Evolutionary conservation across 2,113 vertebrate genomes (phyloP).

Genomic region (Naja naja): DNA sequence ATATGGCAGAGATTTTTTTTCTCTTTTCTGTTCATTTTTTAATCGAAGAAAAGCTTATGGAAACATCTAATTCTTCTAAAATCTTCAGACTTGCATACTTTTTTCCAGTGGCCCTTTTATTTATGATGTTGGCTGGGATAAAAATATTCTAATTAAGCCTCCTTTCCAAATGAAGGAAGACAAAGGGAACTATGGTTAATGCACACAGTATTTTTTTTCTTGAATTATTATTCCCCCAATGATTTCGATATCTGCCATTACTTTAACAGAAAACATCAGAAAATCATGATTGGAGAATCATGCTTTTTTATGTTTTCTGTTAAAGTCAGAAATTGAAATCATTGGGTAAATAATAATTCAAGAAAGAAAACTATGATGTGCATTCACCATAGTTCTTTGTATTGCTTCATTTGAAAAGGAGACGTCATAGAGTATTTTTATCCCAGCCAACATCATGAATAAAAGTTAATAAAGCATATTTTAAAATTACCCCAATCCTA

Average conservation of each 20-base stretch:
- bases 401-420: no score
- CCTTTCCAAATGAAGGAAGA: constrained; percentile 23
- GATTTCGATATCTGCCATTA: constrained; percentile 23
- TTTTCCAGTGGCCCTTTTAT: constrained; percentile 41
- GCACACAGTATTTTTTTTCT: constrained; percentile 13
- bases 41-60: constrained; percentile 29
- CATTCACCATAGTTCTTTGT: not conserved
- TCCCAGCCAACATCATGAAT: constrained; percentile 33
- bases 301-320: constrained; percentile 8
- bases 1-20: not conserved
- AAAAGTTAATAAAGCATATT: constrained; percentile 10
- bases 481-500: not conserved
- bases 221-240: not conserved
- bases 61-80: constrained; percentile 43
- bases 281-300: not conserved
- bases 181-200: not conserved
- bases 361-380: not conserved
- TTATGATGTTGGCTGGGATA: constrained; percentile 37
- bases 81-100: constrained; percentile 24
- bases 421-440: not conserved
- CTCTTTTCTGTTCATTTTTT: constrained; percentile 35
- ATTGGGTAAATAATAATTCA: not conserved
- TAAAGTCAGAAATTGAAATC: constrained; percentile 31
- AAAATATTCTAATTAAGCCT: constrained; percentile 17
- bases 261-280: constrained; percentile 28